Evolutionary conservation across 1,140 invertebrate species (phyloP), one percentile per base, ranked within the genome.

Genomic region (Drosophila athabasca): DNA sequence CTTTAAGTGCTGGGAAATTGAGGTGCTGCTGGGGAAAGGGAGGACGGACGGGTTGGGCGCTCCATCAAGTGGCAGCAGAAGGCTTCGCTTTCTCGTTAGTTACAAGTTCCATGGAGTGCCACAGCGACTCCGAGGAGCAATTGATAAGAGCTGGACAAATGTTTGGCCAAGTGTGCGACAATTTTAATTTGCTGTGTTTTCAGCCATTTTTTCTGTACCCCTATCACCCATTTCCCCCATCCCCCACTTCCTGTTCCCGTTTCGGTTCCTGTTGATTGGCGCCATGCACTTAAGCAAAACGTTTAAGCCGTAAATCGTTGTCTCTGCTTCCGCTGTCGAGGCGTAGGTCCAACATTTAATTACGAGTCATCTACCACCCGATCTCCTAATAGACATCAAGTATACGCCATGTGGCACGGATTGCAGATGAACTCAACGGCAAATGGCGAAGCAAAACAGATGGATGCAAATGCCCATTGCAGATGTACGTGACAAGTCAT

Each of bases 91-190:
- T 68, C 67, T 83, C 70, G 79, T 75, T 83, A 83, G 75, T 78
- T 70, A 60, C 53, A 76, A 75, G 60, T 57, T 60, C 29, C 58
- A 58, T 58, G 31, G 79, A 50, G 61, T 57, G 65, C 29, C 45
- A 64, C 75, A 35, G 43, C 31, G 41, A 65, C 48, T 74, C 64
- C 41, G 64, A 73, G 67, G 64, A 73, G 67, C 53, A 45, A 70
- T 79, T 75, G 78, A 82, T 85, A 85, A 85, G 70, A 87, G 82
- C 79, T 65, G 74, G 64, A 71, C 70, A 85, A 85, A 82, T 85
- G 82, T 85, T 85, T 85, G 82, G 51, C 71, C 66, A 83, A 83
- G 80, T 79, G 66, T 67, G 66, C 83, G 78, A 76, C 78, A 75
- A 78, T 82, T 87, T 88, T 67, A 76, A 87, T 72, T 87, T 82